Evolutionary conservation across 2,797 vertebrate genomes (phyloP).

Genomic region (Petrocephalus sullivani): DNA sequence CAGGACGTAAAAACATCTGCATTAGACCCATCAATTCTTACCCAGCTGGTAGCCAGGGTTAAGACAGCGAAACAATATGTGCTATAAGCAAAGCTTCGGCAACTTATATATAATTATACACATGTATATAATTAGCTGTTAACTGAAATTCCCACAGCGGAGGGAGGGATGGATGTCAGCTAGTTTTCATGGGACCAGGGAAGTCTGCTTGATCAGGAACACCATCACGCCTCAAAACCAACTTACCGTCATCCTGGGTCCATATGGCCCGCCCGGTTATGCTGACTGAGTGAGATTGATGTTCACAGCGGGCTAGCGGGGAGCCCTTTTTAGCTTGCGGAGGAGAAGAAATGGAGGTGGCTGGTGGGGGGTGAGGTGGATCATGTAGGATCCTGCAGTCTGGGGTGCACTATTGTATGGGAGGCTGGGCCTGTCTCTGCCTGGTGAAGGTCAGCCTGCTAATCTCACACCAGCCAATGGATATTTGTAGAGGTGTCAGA

Average conservation of each 20-base stretch:
- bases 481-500: not conserved
- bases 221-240: not conserved
- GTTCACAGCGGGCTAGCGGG: not conserved
- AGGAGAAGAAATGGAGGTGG: too few species aligned
- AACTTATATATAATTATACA: not conserved
- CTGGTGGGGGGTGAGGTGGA: not conserved
- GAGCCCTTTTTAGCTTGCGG: not conserved
- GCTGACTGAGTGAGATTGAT: not conserved
- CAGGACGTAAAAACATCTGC: not conserved
- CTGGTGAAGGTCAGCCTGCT: not conserved
- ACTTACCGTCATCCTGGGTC: not conserved
- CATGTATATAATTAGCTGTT: not conserved
- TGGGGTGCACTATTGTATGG: not conserved
- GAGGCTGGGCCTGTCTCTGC: not conserved
- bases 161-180: not conserved
- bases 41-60: not conserved
- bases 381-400: not conserved
- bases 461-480: not conserved
- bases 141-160: not conserved
- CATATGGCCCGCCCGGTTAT: not conserved
- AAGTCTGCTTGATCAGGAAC: conserved; percentile 9
- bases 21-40: conserved; percentile 1
- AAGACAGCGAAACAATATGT: not conserved
- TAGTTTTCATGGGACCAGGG: not conserved
- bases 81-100: not conserved